Conservation (phyloP, 2,888 invertebrate species). For the Gerris lacustris region DNA sequence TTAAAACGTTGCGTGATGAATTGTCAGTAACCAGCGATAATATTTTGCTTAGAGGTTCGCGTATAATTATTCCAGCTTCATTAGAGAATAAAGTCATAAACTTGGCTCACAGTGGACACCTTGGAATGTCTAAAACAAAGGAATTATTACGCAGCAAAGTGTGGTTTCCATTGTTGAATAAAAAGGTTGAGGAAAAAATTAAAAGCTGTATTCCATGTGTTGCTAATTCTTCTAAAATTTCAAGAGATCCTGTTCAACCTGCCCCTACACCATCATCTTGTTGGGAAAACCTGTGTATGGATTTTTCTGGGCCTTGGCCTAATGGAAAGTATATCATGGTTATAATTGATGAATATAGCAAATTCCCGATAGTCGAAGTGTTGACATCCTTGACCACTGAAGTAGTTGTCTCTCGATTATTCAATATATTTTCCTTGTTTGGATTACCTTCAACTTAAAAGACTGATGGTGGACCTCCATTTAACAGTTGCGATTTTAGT, state of each 20-base stretch:
- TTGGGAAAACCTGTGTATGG: background rate
- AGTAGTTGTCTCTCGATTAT: background rate
- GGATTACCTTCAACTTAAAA: background rate
- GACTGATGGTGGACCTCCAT: slow-evolving; percentile 12
- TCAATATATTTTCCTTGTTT: background rate
- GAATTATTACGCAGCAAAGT: slow-evolving; percentile 8
- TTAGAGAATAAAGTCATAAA: slow-evolving; percentile 2
- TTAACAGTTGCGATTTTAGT: background rate
- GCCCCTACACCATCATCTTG: background rate
- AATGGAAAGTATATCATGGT: slow-evolving; percentile 10
- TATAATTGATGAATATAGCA: background rate
- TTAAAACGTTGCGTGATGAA: background rate
- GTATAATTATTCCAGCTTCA: background rate
- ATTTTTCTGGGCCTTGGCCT: slow-evolving; percentile 13
- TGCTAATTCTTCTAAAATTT: background rate
- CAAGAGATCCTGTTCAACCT: background rate
- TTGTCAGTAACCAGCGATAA: background rate
- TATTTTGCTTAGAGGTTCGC: slow-evolving; percentile 5
- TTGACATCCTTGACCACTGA: background rate
- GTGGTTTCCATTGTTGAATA: slow-evolving; percentile 9
- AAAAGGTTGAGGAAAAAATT: background rate
- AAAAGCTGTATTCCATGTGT: slow-evolving; percentile 5
- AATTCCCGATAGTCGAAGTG: background rate
- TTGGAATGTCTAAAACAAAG: slow-evolving; percentile 11
- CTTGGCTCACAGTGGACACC: slow-evolving; percentile 12